Evolutionary conservation across 2,797 vertebrate species (phyloP).

Genomic region (Intellagama lesueurii): DNA sequence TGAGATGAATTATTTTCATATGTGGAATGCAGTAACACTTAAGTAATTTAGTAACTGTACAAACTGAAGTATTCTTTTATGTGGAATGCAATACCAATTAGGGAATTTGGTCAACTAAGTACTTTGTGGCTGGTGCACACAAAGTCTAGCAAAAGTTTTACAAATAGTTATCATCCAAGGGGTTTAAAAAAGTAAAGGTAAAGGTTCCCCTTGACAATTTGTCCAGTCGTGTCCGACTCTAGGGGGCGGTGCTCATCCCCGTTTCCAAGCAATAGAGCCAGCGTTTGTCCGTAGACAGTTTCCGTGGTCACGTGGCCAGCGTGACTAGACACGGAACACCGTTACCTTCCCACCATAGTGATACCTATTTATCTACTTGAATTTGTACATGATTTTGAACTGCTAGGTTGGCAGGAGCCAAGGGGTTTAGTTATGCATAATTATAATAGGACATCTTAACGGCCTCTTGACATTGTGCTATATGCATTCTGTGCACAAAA

Average conservation of each 20-base stretch:
- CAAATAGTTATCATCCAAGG: constrained; percentile 8
- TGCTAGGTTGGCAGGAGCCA: too few relatives aligned
- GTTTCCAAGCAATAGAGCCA: too few relatives aligned
- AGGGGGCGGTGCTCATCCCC: too few relatives aligned
- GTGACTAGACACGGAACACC: too few relatives aligned
- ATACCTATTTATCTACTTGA: too few relatives aligned
- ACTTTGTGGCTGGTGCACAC: constrained; percentile 18
- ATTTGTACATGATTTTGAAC: too few relatives aligned
- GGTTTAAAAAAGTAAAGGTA: neutral
- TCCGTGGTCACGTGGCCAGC: too few relatives aligned
- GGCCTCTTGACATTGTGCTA: neutral
- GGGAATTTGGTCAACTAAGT: constrained; percentile 21
- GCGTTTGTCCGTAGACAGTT: too few relatives aligned
- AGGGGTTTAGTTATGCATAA: constrained; percentile 19
- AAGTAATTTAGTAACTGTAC: constrained; percentile 10
- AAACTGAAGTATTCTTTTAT: neutral
- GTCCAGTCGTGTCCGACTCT: too few relatives aligned
- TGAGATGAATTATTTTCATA: neutral
- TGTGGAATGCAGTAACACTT: neutral
- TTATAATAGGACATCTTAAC: constrained; percentile 26
- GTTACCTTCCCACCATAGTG: too few relatives aligned
- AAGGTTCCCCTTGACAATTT: too few relatives aligned
- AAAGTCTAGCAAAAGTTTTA: neutral
- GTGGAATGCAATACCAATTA: neutral
- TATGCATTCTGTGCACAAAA: constrained; percentile 10